Evolutionary conservation across 2,113 vertebrate species (phyloP), one percentile per base, ranked within the genome.

Genomic region (Chloropsis cyanopogon): DNA sequence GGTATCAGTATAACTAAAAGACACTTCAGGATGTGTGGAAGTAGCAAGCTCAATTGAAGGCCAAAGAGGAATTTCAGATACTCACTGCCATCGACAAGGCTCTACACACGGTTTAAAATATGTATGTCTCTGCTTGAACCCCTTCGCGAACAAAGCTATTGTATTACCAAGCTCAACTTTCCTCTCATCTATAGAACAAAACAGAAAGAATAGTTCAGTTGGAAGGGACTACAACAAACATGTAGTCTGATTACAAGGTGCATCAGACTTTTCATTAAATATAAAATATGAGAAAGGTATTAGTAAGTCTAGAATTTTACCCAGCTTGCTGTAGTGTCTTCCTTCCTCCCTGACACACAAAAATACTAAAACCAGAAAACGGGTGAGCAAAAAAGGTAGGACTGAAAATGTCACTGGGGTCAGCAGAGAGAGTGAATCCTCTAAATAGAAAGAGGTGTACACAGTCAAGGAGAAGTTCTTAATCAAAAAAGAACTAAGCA

Each of bases 401-500:
- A 65, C 50, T 82, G 33, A 78, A 92, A 80, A 78, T 24, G 28
- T 70, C 64, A 70, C 17, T 1, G 0, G 8, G 39, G 59, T 77
- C 59, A 80, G 33, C 24, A 90, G 50, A 53, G 29, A 61, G 10
- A 83, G 28, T 11, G 41, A 22, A 44, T 57, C 20, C 50, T 93
- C 72, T 86, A 80, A 92, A 90, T 28, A 83, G 35, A 50, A 84
- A 63, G n/a, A 76, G 6, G 22, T 46, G 23, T 46, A 33, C 49
- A 23, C 12, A 78, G 25, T 33, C 0, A 0, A 78, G 75, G 1
- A 88, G 71, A 78, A 85, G 41, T 52, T 88, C 56, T 86, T 86
- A 95, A 86, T 87, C 53, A 91, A 75, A 91, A 84, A 41, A 84
- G 18, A 52, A 56, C 60, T 90, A 76, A 95, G n/a, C 46, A 84